Evolutionary conservation across 2,113 vertebrate species (phyloP), one percentile per base, ranked within the genome.

Genomic region (Archocentrus centrarchus): DNA sequence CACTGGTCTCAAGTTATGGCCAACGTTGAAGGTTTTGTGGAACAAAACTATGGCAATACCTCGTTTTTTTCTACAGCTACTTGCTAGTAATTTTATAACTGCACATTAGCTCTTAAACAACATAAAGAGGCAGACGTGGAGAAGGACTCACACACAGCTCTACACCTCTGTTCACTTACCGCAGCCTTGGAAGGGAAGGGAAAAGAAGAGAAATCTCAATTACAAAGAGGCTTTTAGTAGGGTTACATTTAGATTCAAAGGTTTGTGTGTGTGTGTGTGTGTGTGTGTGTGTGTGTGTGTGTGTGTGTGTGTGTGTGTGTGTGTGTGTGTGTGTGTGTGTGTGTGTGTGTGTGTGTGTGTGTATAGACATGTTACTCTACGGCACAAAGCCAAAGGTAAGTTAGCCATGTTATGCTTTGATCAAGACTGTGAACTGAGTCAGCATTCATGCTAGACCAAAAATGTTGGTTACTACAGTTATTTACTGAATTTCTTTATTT

Each of bases 141-240:
- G 39, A 20, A 53, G 41, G 66, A 86, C 62, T 59, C 79, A 92
- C 76, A 90, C 59, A 77, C 47, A 77, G 50, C 22, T 63, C 30
- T 44, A 80, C 58, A 66, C 89, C 2, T 58, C 14, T 79, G 81
- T 88, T 88, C 90, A 98, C 98, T 99, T 98, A 99, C 98, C 97
- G 97, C 98, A 94, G 98, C 98, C 98, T 99, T 96, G 95, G 94
- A 81, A 94, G 91, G 30, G 91, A 94, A 92, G 82, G 86, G 84
- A 82, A 82, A 80, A 83, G 76, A 73, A 85, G 53, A 91, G 44
- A 93, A 10, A 90, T 3, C 11, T 64, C 3, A n/a, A 70, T 93
- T 90, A 87, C 79, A 37, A 61, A 37, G 32, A 66, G 63, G 27
- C 39, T 35, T 81, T 80, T 68, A 83, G 27, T 13, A 3, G 15